phyloP scores from a whole-genome alignment of 1,140 invertebrate genomes.

The Dreissena rostriformis region DNA sequence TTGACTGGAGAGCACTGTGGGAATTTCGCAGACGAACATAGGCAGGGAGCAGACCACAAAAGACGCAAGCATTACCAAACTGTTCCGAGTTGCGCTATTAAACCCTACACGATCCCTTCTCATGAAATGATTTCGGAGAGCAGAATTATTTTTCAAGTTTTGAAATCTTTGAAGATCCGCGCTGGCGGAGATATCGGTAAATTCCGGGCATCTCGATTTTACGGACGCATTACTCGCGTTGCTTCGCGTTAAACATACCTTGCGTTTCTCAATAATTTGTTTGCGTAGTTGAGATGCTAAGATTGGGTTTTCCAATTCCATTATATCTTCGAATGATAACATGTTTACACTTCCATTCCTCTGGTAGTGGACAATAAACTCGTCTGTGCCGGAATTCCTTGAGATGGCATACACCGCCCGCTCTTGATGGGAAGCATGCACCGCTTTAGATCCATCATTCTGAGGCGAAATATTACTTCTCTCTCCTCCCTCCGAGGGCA shows the following conservation, averaged over 20 bases:
- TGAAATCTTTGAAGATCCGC: conserved; percentile 66
- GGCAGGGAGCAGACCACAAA: conserved; percentile 69
- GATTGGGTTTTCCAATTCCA: conserved; percentile 64
- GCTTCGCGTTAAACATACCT: conserved; percentile 56
- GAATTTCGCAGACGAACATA: conserved; percentile 64
- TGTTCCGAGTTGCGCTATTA: conserved; percentile 68
- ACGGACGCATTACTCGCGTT: conserved; percentile 59
- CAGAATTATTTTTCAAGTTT: conserved; percentile 59
- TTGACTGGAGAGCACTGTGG: conserved; percentile 49
- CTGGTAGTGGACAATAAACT: conserved; percentile 66
- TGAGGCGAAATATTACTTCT: neutral
- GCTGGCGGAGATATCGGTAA: conserved; percentile 68
- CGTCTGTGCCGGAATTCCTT: conserved; percentile 11
- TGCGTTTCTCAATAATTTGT: conserved; percentile 47
- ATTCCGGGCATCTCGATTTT: conserved; percentile 52
- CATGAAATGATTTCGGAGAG: conserved; percentile 64
- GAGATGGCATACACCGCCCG: conserved; percentile 27
- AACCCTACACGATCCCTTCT: conserved; percentile 60
- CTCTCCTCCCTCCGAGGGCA: conserved; percentile 20
- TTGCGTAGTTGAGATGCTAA: conserved; percentile 33
- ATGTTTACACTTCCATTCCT: conserved; percentile 58
- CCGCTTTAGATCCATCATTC: neutral
- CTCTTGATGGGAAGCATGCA: neutral
- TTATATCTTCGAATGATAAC: conserved; percentile 61
- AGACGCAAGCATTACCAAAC: conserved; percentile 66